Conservation (phyloP, 2,888 invertebrate genomes). For the Cephalotes varians region DNA sequence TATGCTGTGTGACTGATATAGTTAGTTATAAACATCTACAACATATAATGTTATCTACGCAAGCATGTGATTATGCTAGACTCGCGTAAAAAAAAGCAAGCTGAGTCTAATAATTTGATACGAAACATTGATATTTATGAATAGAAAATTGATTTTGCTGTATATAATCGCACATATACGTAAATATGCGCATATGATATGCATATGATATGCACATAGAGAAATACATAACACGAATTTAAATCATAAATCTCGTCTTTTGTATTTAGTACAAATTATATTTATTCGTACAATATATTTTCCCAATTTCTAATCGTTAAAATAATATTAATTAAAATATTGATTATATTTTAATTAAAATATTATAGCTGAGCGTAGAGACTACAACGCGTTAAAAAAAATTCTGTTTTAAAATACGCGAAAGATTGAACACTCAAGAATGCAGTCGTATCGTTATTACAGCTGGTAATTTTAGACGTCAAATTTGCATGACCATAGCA, state of each 20-base stretch:
- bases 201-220: too few relatives aligned
- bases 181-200: background rate
- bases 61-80: background rate
- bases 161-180: background rate
- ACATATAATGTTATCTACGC: background rate
- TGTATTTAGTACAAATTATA: too few relatives aligned
- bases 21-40: background rate
- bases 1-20: background rate
- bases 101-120: background rate
- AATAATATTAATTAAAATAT: background rate
- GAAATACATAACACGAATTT: constrained; percentile 2
- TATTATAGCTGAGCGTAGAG: background rate
- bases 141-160: background rate
- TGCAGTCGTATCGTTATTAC: background rate
- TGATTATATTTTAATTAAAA: background rate
- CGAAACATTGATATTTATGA: constrained; percentile 22
- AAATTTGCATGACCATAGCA: constrained; percentile 18
- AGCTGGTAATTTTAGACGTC: background rate
- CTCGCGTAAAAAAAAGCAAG: background rate
- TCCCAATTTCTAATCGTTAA: background rate
- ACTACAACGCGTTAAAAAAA: background rate
- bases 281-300: background rate
- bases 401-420: background rate
- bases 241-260: constrained; percentile 17
- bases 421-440: background rate